Evolutionary conservation across 2,797 vertebrate genomes (phyloP), one percentile per base, ranked within the genome.

Genomic region (Typhlichthys subterraneus): DNA sequence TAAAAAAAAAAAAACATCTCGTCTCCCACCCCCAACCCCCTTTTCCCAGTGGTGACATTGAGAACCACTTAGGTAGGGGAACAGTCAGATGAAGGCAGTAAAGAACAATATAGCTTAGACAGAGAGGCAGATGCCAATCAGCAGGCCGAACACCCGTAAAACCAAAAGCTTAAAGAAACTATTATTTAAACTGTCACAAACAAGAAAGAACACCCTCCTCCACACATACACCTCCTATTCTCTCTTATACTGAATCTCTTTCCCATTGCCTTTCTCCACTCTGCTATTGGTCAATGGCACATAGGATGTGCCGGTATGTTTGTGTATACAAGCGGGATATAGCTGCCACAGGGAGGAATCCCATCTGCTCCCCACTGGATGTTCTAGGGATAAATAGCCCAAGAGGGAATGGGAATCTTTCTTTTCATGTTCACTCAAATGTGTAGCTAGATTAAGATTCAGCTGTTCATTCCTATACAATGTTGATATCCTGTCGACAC

Each of bases 311-410:
- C 61, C 53, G 45, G 45, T 80, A 54, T 72, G 67, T 13, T 31
- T 63, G 69, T 69, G 65, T 75, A 63, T 69, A 71, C 60, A 81
- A 80, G 86, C 80, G 83, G 84, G 85, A 89, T 77, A 85, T 86
- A 80, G 76, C 82, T 83, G 83, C 85, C 82, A 86, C 72, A 49
- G 31, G 61, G 81, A 90, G 70, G 68, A 81, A 76, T 87, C 75
- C 85, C 88, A 90, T 89, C 87, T 89, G 87, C 77, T 82, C 12
- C 8, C 0, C 14, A 79, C 51, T 56, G 14, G 52, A 50, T 2
- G 54, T 60, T 70, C 61, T 6, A 9, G 33, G 57, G 56, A 72
- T 59, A 67, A 51, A 2, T 51, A 75, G 72, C 67, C 56, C 67
- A 63, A 73, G 58, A 66, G 57, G 52, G 70, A 69, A 76, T 53